These are phyloP conservation scores for Leiothrix lutea DNA, from an alignment of 2,113 vertebrate genomes.

Conservation along the genomic window DNA sequence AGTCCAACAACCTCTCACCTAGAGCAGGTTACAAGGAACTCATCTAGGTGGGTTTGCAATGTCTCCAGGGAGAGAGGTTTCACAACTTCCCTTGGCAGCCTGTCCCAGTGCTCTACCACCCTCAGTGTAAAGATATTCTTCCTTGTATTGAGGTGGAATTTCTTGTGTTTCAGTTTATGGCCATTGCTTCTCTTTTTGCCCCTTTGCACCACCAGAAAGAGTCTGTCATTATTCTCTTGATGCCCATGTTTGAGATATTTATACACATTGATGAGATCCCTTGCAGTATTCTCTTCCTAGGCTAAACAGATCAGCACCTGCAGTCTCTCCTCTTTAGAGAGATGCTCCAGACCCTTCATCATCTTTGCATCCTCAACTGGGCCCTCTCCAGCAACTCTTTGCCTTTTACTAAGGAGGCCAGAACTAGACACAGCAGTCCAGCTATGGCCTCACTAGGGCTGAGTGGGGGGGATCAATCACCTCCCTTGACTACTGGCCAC, in stretches of 20 bases:
- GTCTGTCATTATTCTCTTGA: not conserved
- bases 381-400: not conserved
- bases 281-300: not conserved
- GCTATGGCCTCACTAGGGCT: not conserved
- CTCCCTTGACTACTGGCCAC: not conserved
- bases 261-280: not conserved
- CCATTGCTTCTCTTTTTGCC: not conserved
- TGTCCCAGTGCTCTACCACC: not conserved
- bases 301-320: not conserved
- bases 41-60: not conserved
- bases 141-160: not conserved
- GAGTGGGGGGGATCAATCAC: not conserved
- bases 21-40: too few species aligned
- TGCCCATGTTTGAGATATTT: not conserved
- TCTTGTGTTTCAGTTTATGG: not conserved
- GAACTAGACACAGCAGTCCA: not conserved
- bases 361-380: not conserved
- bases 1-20: too few species aligned
- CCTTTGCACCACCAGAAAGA: not conserved
- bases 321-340: not conserved
- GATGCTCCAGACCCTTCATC: not conserved
- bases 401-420: not conserved
- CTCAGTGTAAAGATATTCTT: not conserved
- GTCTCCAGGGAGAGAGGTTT: not conserved
- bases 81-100: not conserved